Conservation (phyloP, 2,797 vertebrate genomes). For the Taeniopygia guttata region DNA sequence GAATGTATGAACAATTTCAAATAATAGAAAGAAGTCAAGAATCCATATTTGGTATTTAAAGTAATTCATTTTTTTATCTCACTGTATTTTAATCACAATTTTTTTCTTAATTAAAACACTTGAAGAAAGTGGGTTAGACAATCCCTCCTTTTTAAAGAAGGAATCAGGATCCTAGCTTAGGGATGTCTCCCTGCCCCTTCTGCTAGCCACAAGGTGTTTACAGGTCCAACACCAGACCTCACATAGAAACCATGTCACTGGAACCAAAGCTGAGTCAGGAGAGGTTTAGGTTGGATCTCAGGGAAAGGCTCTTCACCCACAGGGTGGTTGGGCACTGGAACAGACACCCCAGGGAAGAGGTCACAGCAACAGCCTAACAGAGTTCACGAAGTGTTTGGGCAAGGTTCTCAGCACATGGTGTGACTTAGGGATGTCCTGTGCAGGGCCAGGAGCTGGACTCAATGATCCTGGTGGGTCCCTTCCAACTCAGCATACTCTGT, state of each 20-base stretch:
- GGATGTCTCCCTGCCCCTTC: background rate
- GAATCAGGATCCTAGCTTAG: background rate
- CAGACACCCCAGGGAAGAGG: background rate
- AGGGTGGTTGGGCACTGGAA: background rate
- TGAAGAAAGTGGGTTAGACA: background rate
- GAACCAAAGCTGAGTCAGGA: background rate
- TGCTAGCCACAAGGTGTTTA: background rate
- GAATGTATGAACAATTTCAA: background rate
- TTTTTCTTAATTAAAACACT: background rate
- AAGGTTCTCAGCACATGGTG: background rate
- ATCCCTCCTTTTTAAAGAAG: background rate
- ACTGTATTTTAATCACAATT: background rate
- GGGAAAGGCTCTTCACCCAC: background rate
- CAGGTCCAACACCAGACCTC: background rate
- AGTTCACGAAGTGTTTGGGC: background rate
- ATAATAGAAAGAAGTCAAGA: background rate
- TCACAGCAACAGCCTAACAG: background rate
- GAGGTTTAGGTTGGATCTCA: fast-evolving
- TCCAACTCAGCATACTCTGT: background rate
- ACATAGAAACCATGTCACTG: background rate
- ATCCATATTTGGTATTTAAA: background rate
- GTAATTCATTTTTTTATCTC: background rate
- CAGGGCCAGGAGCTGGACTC: background rate
- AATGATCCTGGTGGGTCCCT: background rate
- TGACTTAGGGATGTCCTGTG: background rate